Evolutionary conservation across 1,140 invertebrate genomes (phyloP).

Genomic region (Paraescarpia echinospica): DNA sequence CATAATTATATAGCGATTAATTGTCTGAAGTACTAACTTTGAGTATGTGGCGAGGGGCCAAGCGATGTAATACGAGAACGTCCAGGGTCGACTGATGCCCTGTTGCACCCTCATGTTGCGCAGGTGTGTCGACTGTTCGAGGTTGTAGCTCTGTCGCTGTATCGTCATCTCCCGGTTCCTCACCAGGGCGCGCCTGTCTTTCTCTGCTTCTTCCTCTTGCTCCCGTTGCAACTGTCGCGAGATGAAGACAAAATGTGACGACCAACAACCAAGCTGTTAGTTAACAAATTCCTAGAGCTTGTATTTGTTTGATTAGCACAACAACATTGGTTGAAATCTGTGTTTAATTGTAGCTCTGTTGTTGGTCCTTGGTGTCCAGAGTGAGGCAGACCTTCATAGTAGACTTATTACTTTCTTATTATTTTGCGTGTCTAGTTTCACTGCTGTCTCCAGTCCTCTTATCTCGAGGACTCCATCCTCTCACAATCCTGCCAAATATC

Average conservation of each 20-base stretch:
- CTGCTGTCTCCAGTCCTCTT: too few relatives aligned
- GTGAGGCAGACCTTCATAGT: too few relatives aligned
- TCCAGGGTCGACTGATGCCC: conserved; percentile 48
- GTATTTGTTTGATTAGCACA: too few relatives aligned
- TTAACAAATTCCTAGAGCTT: too few relatives aligned
- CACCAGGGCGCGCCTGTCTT: conserved; percentile 43
- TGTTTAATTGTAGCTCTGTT: too few relatives aligned
- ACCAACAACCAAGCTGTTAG: too few relatives aligned
- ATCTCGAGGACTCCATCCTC: too few relatives aligned
- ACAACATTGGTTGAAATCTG: too few relatives aligned
- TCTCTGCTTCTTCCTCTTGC: conserved; percentile 20
- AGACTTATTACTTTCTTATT: too few relatives aligned
- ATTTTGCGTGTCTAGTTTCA: too few relatives aligned
- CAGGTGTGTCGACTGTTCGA: conserved; percentile 39
- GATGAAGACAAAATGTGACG: background rate
- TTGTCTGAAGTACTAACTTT: conserved; percentile 35
- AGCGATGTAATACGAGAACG: conserved; percentile 47
- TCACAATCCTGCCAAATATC: too few relatives aligned
- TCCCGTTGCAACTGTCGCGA: background rate
- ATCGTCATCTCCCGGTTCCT: conserved; percentile 35
- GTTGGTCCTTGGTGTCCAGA: too few relatives aligned
- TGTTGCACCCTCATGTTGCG: conserved; percentile 41
- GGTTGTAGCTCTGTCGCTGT: conserved; percentile 43
- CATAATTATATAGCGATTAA: background rate
- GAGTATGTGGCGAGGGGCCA: conserved; percentile 50